phyloP scores from a whole-genome alignment of 2,797 vertebrate species.

The Lacerta agilis region DNA sequence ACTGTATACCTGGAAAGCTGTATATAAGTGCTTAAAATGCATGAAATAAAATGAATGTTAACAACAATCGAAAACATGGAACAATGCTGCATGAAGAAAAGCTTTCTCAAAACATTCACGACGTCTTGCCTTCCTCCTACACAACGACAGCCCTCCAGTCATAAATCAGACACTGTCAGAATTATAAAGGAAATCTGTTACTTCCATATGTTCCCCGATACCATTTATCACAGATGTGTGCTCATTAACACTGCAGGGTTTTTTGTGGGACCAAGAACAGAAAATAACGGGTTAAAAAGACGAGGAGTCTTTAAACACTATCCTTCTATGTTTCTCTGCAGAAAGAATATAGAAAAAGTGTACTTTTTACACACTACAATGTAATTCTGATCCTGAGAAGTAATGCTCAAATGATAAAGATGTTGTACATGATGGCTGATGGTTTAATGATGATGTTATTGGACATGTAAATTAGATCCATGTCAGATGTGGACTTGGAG shows the following conservation, averaged over 20 bases:
- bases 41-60: neutral
- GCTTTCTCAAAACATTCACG: neutral
- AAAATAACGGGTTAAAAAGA: slow-evolving; percentile 52
- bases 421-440: slow-evolving; percentile 78
- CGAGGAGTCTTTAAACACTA: slow-evolving; percentile 35
- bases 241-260: neutral
- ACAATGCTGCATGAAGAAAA: neutral
- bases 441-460: slow-evolving; percentile 86
- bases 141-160: neutral
- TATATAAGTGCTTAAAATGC: neutral
- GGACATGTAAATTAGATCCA: slow-evolving; percentile 84
- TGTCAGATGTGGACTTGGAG: slow-evolving; percentile 87
- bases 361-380: slow-evolving; percentile 57
- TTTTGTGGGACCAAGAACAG: slow-evolving; percentile 1
- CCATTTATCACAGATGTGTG: neutral
- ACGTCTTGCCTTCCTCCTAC: neutral
- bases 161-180: slow-evolving; percentile 18
- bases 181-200: neutral
- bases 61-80: neutral
- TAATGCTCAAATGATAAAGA: slow-evolving; percentile 84
- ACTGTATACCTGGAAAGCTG: neutral
- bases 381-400: slow-evolving; percentile 70
- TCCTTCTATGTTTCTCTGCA: slow-evolving; percentile 55
- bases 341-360: slow-evolving; percentile 41
- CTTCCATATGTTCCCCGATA: slow-evolving; percentile 5